A percentile compares a stretch with the other conserved stretches of the same genome.
Evolutionary conservation across 2,113 vertebrate species (phyloP).

Genomic region (Pelmatolapia mariae): DNA sequence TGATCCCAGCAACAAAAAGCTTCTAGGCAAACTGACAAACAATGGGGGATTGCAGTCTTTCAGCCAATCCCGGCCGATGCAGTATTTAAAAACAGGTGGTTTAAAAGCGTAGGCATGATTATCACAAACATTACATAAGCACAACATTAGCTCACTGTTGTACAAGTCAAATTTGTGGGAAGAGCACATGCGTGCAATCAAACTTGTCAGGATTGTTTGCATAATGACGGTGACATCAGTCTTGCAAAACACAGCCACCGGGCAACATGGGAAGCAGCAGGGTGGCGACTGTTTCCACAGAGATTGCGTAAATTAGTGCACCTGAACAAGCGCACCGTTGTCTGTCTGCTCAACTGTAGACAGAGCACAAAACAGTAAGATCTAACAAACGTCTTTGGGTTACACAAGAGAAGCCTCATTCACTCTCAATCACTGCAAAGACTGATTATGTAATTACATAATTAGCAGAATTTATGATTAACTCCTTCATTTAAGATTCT

Average conservation of each 20-base stretch:
- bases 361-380: neutral
- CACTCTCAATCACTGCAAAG: neutral
- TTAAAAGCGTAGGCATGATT: neutral
- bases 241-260: constrained; percentile 28
- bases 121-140: constrained; percentile 6
- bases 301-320: constrained; percentile 15
- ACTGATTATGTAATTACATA: neutral
- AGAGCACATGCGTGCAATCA: neutral
- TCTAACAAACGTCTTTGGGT: neutral
- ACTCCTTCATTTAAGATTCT: neutral
- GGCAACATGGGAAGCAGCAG: neutral
- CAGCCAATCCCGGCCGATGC: neutral
- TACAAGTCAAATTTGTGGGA: constrained; percentile 14
- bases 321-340: neutral
- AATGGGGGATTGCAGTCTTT: neutral
- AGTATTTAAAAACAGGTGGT: neutral
- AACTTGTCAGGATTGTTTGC: constrained; percentile 42
- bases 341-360: neutral
- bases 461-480: neutral
- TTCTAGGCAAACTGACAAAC: neutral
- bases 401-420: neutral
- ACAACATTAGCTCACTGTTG: constrained; percentile 7
- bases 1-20: neutral
- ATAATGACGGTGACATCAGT: constrained; percentile 50
- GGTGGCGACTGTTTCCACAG: constrained; percentile 26